phyloP scores from a whole-genome alignment of 1,140 invertebrate species.

The Caenorhabditis tropicalis region DNA sequence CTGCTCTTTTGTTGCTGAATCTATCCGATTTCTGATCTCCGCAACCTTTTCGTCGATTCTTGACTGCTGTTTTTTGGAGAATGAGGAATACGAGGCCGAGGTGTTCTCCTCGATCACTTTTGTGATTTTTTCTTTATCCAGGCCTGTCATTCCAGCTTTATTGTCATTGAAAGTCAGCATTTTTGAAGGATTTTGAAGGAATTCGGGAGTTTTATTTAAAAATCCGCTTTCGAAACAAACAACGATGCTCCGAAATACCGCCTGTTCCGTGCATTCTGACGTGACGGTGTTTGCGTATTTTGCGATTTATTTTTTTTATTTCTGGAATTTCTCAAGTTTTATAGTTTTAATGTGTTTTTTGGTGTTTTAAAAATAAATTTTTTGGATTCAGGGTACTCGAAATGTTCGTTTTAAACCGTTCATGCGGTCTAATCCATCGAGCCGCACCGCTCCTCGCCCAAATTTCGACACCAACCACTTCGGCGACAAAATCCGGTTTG shows the following conservation, averaged over 20 bases:
- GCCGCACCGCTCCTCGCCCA: neutral
- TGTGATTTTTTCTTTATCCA: slow-evolving; percentile 61
- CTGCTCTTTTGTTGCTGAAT: slow-evolving; percentile 30
- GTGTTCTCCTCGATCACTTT: slow-evolving; percentile 64
- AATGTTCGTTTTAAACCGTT: slow-evolving; percentile 30
- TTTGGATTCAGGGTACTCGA: slow-evolving; percentile 25
- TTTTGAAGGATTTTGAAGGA: neutral
- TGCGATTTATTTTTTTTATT: neutral
- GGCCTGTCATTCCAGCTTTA: slow-evolving; percentile 60
- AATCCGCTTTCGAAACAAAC: neutral
- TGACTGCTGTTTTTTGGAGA: slow-evolving; percentile 59
- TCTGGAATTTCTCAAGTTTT: neutral
- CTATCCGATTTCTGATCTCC: slow-evolving; percentile 44
- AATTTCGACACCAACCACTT: neutral
- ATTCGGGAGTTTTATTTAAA: neutral
- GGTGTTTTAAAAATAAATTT: neutral
- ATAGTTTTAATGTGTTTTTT: neutral
- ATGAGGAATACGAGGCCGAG: slow-evolving; percentile 55
- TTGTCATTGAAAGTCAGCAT: slow-evolving; percentile 55
- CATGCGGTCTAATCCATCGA: neutral
- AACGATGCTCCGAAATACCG: neutral
- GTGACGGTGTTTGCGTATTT: slow-evolving; percentile 11
- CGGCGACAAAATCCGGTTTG: neutral
- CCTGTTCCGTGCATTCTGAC: neutral
- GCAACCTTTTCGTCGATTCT: slow-evolving; percentile 58